These are phyloP conservation scores for Caenorhabditis sp. DNA, from an alignment of 2,888 invertebrate species.

Conservation along the genomic window DNA sequence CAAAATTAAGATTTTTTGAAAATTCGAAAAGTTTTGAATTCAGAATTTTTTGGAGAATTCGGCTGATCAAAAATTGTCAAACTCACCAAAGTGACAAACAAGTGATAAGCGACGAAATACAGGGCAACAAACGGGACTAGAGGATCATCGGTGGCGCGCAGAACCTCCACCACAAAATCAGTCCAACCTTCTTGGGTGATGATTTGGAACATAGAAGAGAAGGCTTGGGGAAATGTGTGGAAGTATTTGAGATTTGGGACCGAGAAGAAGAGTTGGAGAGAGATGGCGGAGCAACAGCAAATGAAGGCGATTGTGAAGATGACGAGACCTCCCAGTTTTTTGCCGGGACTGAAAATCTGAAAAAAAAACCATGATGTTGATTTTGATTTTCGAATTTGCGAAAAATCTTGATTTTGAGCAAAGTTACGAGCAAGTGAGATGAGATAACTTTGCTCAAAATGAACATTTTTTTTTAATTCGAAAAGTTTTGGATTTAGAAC, in stretches of 20 bases:
- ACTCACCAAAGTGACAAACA: constrained; percentile 88
- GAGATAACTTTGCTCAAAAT: no score
- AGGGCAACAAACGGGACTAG: constrained; percentile 81
- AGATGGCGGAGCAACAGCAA: constrained; percentile 97
- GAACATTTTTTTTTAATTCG: no score
- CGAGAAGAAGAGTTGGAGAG: constrained; percentile 97
- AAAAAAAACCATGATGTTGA: no score
- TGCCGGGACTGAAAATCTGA: constrained; percentile 82
- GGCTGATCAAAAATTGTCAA: no score
- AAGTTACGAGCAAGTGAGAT: neutral
- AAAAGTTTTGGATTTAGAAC: no score
- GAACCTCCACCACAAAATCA: constrained; percentile 97
- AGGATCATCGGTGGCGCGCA: constrained; percentile 75
- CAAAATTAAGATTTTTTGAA: no score
- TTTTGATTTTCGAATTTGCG: neutral
- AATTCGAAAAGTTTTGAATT: no score
- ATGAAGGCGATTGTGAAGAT: constrained; percentile 99
- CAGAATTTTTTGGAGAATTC: no score
- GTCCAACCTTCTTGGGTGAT: constrained; percentile 99
- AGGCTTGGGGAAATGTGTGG: constrained; percentile 97
- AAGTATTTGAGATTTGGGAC: constrained; percentile 93
- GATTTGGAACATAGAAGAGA: constrained; percentile 99
- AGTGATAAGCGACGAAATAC: constrained; percentile 97
- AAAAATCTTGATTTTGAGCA: constrained; percentile 2
- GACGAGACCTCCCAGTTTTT: constrained; percentile 95